These are phyloP conservation scores for Haliaeetus vocifer DNA, from an alignment of 2,797 vertebrate genomes.

Conservation along the genomic window DNA sequence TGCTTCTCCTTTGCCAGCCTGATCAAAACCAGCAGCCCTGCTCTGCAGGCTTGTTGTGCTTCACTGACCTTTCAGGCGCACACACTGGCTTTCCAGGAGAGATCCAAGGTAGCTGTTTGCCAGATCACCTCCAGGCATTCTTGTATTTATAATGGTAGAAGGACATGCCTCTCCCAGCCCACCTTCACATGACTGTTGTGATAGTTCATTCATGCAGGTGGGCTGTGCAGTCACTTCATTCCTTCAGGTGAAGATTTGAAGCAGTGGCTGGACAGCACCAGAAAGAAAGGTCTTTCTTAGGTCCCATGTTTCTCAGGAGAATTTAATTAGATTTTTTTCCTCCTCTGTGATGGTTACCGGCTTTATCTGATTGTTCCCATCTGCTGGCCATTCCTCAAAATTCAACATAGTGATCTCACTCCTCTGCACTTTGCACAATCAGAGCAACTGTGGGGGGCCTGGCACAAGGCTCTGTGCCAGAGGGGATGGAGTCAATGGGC, in stretches of 20 bases:
- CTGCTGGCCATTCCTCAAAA: constrained; percentile 52
- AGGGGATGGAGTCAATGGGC: constrained; percentile 15
- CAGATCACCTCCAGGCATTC: neutral
- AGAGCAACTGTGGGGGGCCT: neutral
- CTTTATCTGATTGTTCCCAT: constrained; percentile 66
- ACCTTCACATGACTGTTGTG: rapidly evolving
- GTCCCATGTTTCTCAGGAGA: neutral
- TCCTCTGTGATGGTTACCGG: neutral
- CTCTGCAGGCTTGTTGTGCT: neutral
- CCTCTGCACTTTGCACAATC: constrained; percentile 22
- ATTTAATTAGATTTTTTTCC: neutral
- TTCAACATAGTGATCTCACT: constrained; percentile 46
- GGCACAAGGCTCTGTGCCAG: constrained; percentile 35
- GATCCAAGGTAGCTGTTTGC: rapidly evolving
- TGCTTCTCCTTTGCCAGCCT: neutral
- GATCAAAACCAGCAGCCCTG: neutral
- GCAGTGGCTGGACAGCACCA: neutral
- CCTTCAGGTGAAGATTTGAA: neutral
- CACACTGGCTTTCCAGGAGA: neutral
- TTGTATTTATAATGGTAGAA: neutral
- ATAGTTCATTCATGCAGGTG: neutral
- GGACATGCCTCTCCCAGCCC: neutral
- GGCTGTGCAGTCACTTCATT: neutral
- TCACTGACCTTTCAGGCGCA: neutral
- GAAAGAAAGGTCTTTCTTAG: neutral